Evolutionary conservation across 1,140 invertebrate species (phyloP).

Genomic region (Drosophila lacteicornis): DNA sequence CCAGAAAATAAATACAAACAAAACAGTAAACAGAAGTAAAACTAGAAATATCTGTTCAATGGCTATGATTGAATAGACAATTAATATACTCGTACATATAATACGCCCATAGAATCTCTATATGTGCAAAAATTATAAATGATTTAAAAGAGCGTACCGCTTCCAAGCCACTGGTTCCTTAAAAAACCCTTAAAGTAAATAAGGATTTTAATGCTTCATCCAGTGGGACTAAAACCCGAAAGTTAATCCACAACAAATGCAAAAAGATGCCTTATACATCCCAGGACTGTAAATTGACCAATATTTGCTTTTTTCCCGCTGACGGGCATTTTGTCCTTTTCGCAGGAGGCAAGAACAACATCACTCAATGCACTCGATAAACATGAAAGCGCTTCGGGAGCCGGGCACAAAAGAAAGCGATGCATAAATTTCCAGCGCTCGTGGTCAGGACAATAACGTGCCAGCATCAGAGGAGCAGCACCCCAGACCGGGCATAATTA

Average conservation of each 20-base stretch:
- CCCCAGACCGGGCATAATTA: constrained; percentile 57
- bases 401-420: constrained; percentile 46
- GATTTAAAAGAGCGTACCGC: background rate
- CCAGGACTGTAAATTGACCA: constrained; percentile 13
- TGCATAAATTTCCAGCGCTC: constrained; percentile 60
- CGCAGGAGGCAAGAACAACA: constrained; percentile 43
- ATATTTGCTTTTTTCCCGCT: constrained; percentile 11
- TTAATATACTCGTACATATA: too few relatives aligned
- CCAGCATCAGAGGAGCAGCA: constrained; percentile 24
- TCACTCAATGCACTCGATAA: constrained; percentile 57
- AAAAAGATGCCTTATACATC: background rate
- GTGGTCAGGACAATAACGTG: constrained; percentile 44
- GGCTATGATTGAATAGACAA: too few relatives aligned
- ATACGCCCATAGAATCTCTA: too few relatives aligned
- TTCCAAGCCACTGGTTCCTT: too few relatives aligned
- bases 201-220: background rate
- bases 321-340: constrained; percentile 40
- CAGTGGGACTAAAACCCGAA: background rate
- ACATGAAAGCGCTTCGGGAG: constrained; percentile 42
- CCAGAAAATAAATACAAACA: too few relatives aligned
- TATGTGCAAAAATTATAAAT: background rate
- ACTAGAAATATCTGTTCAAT: too few relatives aligned
- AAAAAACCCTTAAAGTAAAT: background rate
- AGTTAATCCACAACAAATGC: constrained; percentile 3
- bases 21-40: too few relatives aligned